Conservation (phyloP, 2,888 invertebrate genomes). For the Eupithecia vulgata region DNA sequence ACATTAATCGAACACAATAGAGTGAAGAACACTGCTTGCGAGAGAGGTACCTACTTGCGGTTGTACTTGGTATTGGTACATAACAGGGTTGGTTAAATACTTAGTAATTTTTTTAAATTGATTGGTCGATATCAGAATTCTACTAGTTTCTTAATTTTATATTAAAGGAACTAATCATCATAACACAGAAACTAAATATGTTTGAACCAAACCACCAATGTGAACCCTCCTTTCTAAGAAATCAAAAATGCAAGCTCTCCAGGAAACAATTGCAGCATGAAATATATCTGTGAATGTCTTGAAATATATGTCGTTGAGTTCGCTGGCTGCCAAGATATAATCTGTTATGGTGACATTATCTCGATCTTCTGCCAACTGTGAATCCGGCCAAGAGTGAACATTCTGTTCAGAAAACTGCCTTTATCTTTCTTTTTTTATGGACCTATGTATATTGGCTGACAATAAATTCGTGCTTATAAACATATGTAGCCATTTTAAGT, state of each 20-base stretch:
- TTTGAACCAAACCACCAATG: slow-evolving; percentile 6
- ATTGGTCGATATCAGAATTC: no score
- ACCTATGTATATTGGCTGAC: neutral
- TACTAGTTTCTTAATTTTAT: no score
- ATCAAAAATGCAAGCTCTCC: slow-evolving; percentile 36
- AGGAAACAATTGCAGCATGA: slow-evolving; percentile 49
- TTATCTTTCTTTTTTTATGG: slow-evolving; percentile 43
- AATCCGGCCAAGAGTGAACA: slow-evolving; percentile 70
- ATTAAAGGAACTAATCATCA: no score
- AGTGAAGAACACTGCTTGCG: no score
- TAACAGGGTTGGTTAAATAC: no score
- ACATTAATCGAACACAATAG: neutral
- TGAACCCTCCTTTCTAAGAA: slow-evolving; percentile 21
- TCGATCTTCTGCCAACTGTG: slow-evolving; percentile 74
- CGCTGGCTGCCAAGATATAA: slow-evolving; percentile 79
- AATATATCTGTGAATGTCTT: slow-evolving; percentile 67
- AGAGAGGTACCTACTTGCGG: no score
- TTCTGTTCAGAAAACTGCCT: slow-evolving; percentile 61
- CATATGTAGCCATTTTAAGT: neutral
- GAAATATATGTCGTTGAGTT: slow-evolving; percentile 59
- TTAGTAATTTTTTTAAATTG: no score
- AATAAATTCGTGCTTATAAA: neutral
- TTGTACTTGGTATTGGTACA: no score
- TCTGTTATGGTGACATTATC: slow-evolving; percentile 82
- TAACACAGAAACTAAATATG: neutral